Evolutionary conservation across 2,888 invertebrate genomes (phyloP).

Genomic region (Copidosoma aretas): DNA sequence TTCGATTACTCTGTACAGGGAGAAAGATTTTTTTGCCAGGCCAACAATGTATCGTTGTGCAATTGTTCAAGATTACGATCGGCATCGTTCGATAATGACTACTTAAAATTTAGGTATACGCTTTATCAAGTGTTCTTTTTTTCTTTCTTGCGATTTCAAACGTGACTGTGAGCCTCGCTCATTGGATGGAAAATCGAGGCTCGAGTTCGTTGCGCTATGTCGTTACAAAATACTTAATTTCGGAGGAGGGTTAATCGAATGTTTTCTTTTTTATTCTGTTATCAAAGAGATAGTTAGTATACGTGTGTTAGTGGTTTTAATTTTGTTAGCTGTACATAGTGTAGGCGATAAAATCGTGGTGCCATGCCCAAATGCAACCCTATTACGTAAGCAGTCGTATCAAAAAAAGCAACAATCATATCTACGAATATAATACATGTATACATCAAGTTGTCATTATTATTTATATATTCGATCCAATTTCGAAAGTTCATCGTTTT

Average conservation of each 20-base stretch:
- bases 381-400: conserved; percentile 41
- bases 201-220: too few relatives aligned
- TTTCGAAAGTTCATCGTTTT: conserved; percentile 12
- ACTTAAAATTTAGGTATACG: conserved; percentile 1
- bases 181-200: too few relatives aligned
- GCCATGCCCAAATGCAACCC: conserved; percentile 12
- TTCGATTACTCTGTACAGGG: too few relatives aligned
- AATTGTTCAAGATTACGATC: background rate
- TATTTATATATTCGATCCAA: background rate
- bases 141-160: too few relatives aligned
- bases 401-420: conserved; percentile 38
- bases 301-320: conserved; percentile 22
- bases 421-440: conserved; percentile 12
- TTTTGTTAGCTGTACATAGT: conserved; percentile 10
- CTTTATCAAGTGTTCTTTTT: conserved; percentile 6
- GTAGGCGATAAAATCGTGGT: conserved; percentile 1
- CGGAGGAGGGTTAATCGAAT: too few relatives aligned
- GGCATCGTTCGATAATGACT: background rate
- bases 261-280: too few relatives aligned
- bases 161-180: too few relatives aligned
- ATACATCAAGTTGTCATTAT: conserved; percentile 2
- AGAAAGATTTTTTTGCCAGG: too few relatives aligned
- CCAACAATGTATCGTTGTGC: too few relatives aligned
- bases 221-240: too few relatives aligned
- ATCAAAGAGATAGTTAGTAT: background rate